phyloP scores from a whole-genome alignment of 2,888 invertebrate genomes.

The Synergus laeviventris region DNA sequence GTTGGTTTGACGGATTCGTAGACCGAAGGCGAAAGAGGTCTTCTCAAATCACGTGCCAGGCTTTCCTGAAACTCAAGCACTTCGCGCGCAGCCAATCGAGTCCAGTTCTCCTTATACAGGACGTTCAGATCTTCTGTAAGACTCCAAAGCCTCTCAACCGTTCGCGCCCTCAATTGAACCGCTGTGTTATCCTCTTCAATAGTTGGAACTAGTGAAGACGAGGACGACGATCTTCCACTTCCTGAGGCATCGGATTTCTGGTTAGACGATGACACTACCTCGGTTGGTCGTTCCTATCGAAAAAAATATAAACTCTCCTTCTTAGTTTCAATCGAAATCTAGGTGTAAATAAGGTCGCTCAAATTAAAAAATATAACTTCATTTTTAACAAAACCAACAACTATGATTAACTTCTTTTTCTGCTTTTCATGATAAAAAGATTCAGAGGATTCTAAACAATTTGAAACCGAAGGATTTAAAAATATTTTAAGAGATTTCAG shows the following conservation, averaged over 20 bases:
- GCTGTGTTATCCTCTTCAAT: slow-evolving; percentile 75
- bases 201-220: slow-evolving; percentile 57
- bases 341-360: no score
- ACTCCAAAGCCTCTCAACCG: slow-evolving; percentile 90
- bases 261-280: slow-evolving; percentile 52
- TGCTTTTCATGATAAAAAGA: no score
- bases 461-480: no score
- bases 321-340: no score
- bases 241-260: slow-evolving; percentile 47
- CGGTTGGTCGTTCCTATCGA: slow-evolving; percentile 61
- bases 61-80: slow-evolving; percentile 89
- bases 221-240: slow-evolving; percentile 75
- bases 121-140: slow-evolving; percentile 93
- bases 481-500: no score
- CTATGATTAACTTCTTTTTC: no score
- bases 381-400: no score
- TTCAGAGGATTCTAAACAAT: no score
- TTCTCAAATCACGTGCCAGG: slow-evolving; percentile 72
- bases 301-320: neutral
- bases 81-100: slow-evolving; percentile 89
- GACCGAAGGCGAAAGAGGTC: slow-evolving; percentile 63
- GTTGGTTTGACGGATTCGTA: slow-evolving; percentile 65
- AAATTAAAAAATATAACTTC: no score
- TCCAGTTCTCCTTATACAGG: slow-evolving; percentile 94
- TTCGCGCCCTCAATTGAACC: slow-evolving; percentile 81